Evolutionary conservation across 2,888 invertebrate genomes (phyloP).

Genomic region (Neoitamus cyanurus): DNA sequence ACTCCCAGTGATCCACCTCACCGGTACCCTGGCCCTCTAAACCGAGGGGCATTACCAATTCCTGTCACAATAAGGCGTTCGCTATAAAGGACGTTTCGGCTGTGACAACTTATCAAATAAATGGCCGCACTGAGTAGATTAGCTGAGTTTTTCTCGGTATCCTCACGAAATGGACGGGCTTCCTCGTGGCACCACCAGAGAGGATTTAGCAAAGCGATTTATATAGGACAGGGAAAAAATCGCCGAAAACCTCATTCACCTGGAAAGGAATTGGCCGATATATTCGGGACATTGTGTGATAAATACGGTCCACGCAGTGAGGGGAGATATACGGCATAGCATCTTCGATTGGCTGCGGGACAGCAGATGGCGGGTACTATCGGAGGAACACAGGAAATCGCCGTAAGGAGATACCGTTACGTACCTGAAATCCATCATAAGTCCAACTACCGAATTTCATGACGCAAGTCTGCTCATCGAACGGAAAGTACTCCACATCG

Average conservation of each 20-base stretch:
- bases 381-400: not conserved
- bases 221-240: constrained; percentile 2
- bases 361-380: not conserved
- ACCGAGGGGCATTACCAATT: not conserved
- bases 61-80: not conserved
- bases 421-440: constrained; percentile 84
- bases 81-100: not conserved
- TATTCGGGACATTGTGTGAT: constrained; percentile 10
- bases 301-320: not conserved
- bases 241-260: constrained; percentile 25
- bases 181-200: not conserved
- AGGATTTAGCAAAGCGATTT: constrained; percentile 1
- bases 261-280: constrained; percentile 15
- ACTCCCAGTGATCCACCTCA: not conserved
- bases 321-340: not conserved
- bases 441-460: constrained; percentile 89
- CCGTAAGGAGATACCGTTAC: not conserved
- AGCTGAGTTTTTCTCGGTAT: constrained; percentile 1
- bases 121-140: constrained; percentile 12
- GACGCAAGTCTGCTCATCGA: constrained; percentile 87
- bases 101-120: constrained; percentile 19
- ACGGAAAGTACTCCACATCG: constrained; percentile 87
- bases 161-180: not conserved
- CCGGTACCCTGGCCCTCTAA: not conserved
- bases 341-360: not conserved